These are phyloP conservation scores for Peromyscus polionotus DNA, from an alignment of 2,113 vertebrate species.

Conservation along the genomic window DNA sequence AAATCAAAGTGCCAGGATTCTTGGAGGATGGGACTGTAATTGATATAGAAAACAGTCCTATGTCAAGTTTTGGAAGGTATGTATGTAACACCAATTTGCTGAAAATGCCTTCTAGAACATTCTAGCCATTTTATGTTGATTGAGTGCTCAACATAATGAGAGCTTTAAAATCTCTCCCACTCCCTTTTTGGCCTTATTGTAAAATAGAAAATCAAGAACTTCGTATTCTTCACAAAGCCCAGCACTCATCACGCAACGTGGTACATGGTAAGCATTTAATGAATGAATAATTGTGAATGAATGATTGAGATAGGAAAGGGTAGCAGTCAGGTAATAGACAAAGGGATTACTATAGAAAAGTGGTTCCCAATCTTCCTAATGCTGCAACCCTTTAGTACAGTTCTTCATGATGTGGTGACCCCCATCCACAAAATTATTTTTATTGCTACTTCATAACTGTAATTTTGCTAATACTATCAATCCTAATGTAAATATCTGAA, in stretches of 20 bases:
- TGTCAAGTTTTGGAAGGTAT: constrained; percentile 51
- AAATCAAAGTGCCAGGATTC: neutral
- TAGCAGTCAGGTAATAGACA: neutral
- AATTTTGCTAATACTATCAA: neutral
- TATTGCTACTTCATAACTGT: neutral
- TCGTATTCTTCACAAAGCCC: constrained; percentile 4
- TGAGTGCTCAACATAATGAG: constrained; percentile 43
- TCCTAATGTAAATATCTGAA: neutral
- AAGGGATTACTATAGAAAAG: neutral
- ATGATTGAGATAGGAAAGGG: neutral
- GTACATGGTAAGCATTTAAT: neutral
- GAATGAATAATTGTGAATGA: neutral
- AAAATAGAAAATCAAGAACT: neutral
- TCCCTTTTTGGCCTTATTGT: constrained; percentile 7
- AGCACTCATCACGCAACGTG: neutral
- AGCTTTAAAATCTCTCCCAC: neutral
- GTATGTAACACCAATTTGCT: neutral
- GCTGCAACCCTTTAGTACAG: neutral
- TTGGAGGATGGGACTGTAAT: constrained; percentile 5
- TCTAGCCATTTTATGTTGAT: constrained; percentile 25
- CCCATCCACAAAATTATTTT: neutral
- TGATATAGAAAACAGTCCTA: constrained; percentile 54
- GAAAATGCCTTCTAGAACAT: constrained; percentile 39
- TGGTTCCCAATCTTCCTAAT: too few species aligned
- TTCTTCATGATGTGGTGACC: neutral